Conservation (phyloP, 2,888 invertebrate genomes). For the Epinotia brunnichana region DNA sequence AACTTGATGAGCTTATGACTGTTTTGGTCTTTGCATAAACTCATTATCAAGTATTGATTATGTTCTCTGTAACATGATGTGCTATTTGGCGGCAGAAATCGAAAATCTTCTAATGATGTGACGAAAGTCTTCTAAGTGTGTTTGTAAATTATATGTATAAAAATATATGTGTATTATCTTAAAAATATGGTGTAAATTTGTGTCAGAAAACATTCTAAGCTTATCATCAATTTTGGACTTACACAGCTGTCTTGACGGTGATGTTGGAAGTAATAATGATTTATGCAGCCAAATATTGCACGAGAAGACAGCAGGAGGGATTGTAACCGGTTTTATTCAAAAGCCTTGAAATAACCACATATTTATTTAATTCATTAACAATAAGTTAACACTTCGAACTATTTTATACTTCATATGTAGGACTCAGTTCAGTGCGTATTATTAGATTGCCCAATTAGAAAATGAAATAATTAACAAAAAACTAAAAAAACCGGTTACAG, state of each 20-base stretch:
- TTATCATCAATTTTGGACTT: slow-evolving; percentile 1
- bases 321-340: too few species aligned
- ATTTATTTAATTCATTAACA: too few species aligned
- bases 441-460: too few species aligned
- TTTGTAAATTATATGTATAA: slow-evolving; percentile 17
- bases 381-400: too few species aligned
- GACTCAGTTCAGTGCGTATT: too few species aligned
- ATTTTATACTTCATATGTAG: too few species aligned
- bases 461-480: too few species aligned
- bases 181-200: slow-evolving; percentile 6
- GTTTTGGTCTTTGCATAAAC: slow-evolving; percentile 12
- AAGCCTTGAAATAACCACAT: too few species aligned
- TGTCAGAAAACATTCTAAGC: slow-evolving; percentile 7
- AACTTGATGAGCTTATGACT: slow-evolving; percentile 15
- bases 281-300: slow-evolving; percentile 26
- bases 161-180: slow-evolving; percentile 4
- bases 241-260: not conserved
- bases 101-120: not conserved
- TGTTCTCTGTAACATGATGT: slow-evolving; percentile 4
- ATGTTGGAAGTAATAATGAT: slow-evolving; percentile 9
- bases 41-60: slow-evolving; percentile 11
- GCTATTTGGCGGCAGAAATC: slow-evolving; percentile 25
- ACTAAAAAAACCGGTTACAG: too few species aligned
- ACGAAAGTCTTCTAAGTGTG: not conserved
- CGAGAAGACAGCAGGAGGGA: slow-evolving; percentile 13